Evolutionary conservation across 2,113 vertebrate genomes (phyloP).

Genomic region (Pteropus alecto): DNA sequence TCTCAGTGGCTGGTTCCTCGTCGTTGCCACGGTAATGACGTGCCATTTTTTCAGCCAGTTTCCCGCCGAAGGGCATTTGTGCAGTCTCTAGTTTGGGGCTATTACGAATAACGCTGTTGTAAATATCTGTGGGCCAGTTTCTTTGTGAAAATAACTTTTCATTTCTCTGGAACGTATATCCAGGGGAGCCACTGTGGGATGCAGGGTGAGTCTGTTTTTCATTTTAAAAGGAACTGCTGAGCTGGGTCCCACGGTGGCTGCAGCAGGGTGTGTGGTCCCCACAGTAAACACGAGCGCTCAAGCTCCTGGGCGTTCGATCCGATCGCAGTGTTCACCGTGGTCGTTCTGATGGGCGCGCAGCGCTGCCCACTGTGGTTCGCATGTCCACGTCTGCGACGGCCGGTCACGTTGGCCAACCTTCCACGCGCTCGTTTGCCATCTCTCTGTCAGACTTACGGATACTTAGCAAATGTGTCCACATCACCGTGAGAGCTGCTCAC

Average conservation of each 20-base stretch:
- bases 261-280: too few species aligned
- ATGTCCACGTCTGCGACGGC: accelerated
- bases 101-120: background rate
- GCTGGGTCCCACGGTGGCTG: accelerated
- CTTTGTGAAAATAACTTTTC: too few species aligned
- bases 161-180: background rate
- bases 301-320: too few species aligned
- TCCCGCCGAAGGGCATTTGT: background rate
- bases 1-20: too few species aligned
- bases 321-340: background rate
- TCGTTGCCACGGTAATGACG: too few species aligned
- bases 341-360: background rate
- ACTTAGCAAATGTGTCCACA: background rate
- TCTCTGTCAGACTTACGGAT: accelerated
- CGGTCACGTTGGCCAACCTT: too few species aligned
- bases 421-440: too few species aligned
- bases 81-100: background rate
- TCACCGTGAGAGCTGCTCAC: accelerated
- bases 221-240: background rate
- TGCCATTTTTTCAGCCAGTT: too few species aligned
- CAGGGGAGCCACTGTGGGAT: background rate
- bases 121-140: background rate
- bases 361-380: accelerated
- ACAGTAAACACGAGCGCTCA: accelerated
- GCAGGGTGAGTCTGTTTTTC: background rate